Evolutionary conservation across 2,113 vertebrate genomes (phyloP).

Genomic region (Theristicus caerulescens): DNA sequence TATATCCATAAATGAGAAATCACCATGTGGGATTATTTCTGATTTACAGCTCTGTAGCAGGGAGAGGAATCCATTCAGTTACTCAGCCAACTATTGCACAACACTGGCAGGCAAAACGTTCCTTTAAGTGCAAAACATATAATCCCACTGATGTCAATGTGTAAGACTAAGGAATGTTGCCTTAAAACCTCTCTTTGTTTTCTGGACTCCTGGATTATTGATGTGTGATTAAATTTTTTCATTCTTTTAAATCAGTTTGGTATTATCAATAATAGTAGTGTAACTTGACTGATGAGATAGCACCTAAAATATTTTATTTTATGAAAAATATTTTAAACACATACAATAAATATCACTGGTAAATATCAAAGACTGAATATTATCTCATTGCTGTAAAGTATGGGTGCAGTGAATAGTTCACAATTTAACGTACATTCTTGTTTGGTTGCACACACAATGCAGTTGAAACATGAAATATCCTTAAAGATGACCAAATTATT

Average conservation of each 20-base stretch:
- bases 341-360: not conserved
- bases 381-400: not conserved
- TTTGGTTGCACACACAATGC: not conserved
- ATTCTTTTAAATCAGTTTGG: not conserved
- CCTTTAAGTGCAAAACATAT: not conserved
- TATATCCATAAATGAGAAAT: not conserved
- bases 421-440: not conserved
- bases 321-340: not conserved
- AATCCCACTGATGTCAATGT: not conserved
- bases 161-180: not conserved
- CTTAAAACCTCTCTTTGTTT: not conserved
- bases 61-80: not conserved
- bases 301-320: not conserved
- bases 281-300: not conserved
- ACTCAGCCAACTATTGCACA: slow-evolving; percentile 24
- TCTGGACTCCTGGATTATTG: not conserved
- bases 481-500: not conserved
- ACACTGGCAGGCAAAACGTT: not conserved
- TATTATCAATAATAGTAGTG: not conserved
- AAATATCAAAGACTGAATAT: not conserved
- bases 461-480: not conserved
- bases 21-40: not conserved
- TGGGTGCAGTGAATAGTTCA: not conserved
- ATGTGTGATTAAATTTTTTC: not conserved
- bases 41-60: not conserved